These are phyloP conservation scores for Sphaerophoria rueppellii DNA, from an alignment of 2,888 invertebrate genomes.

Conservation along the genomic window DNA sequence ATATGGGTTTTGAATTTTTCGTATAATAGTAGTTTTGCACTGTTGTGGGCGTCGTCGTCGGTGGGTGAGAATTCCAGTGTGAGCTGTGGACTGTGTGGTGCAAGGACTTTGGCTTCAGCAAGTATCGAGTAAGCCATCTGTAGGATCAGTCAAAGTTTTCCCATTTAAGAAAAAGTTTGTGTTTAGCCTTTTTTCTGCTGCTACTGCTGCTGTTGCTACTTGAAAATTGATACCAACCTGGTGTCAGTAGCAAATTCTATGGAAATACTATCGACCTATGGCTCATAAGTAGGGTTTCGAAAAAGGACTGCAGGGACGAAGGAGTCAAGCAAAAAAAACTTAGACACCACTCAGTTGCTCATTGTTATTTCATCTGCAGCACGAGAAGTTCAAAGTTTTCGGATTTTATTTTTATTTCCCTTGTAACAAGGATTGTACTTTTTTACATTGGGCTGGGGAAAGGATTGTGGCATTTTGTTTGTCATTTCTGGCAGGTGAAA, in stretches of 20 bases:
- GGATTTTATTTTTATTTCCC: slow-evolving; percentile 9
- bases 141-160: slow-evolving; percentile 74
- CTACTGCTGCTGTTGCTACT: slow-evolving; percentile 1
- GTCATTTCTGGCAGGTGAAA: slow-evolving; percentile 65
- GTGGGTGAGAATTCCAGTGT: no score
- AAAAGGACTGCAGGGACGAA: slow-evolving; percentile 3
- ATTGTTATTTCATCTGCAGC: slow-evolving; percentile 73
- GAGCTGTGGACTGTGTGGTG: no score
- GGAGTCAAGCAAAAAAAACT: neutral
- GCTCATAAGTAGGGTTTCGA: slow-evolving; percentile 20
- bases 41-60: slow-evolving; percentile 27
- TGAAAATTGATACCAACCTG: slow-evolving; percentile 66
- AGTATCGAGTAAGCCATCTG: slow-evolving; percentile 73
- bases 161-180: slow-evolving; percentile 72
- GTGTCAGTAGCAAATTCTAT: slow-evolving; percentile 57
- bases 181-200: slow-evolving; percentile 34
- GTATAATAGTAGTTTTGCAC: slow-evolving; percentile 48
- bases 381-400: slow-evolving; percentile 67
- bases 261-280: slow-evolving; percentile 41
- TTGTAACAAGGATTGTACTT: slow-evolving; percentile 21
- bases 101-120: slow-evolving; percentile 9
- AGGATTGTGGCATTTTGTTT: slow-evolving; percentile 63
- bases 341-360: slow-evolving; percentile 47
- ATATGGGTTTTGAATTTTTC: slow-evolving; percentile 57
- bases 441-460: slow-evolving; percentile 34